A percentile compares a stretch with the other conserved stretches of the same genome.
Evolutionary conservation across 2,888 invertebrate genomes (phyloP).

Genomic region (Endomychus coccineus): DNA sequence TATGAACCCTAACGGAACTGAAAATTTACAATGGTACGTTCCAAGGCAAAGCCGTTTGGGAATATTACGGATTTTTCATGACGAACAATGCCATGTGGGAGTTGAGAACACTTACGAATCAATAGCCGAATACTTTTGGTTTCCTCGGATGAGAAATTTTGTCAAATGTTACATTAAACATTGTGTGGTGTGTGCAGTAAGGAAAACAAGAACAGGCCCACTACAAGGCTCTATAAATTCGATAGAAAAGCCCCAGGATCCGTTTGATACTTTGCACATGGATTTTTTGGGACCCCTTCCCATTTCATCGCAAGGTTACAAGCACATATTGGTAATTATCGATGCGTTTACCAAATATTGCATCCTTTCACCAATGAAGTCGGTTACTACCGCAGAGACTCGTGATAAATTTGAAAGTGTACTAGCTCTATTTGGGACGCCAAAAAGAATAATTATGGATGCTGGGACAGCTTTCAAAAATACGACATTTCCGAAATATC

Average conservation of each 20-base stretch:
- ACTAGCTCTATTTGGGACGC: slow-evolving; percentile 21
- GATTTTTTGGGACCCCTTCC: slow-evolving; percentile 19
- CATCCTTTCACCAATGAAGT: slow-evolving; percentile 15
- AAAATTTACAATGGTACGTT: slow-evolving; percentile 19
- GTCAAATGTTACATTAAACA: slow-evolving; percentile 25
- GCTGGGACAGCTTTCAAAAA: slow-evolving; percentile 19
- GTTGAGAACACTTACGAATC: slow-evolving; percentile 23
- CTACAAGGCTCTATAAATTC: no score
- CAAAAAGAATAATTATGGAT: slow-evolving; percentile 19
- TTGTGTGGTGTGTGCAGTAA: slow-evolving; percentile 26
- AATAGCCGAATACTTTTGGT: slow-evolving; percentile 26
- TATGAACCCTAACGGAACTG: slow-evolving; percentile 16
- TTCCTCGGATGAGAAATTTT: slow-evolving; percentile 25
- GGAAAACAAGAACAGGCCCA: slow-evolving; percentile 25
- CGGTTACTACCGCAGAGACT: slow-evolving; percentile 17
- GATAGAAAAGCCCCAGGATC: no score
- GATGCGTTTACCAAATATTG: slow-evolving; percentile 20
- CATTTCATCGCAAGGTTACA: slow-evolving; percentile 11
- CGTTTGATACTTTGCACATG: no score
- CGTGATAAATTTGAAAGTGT: slow-evolving; percentile 13
- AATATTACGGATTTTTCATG: slow-evolving; percentile 28
- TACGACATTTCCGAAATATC: slow-evolving; percentile 18
- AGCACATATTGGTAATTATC: slow-evolving; percentile 17
- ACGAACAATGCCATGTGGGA: slow-evolving; percentile 25
- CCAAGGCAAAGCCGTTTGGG: slow-evolving; percentile 23